These are phyloP conservation scores for Neodontobutis hainanensis DNA, from an alignment of 2,113 vertebrate genomes.

Conservation along the genomic window DNA sequence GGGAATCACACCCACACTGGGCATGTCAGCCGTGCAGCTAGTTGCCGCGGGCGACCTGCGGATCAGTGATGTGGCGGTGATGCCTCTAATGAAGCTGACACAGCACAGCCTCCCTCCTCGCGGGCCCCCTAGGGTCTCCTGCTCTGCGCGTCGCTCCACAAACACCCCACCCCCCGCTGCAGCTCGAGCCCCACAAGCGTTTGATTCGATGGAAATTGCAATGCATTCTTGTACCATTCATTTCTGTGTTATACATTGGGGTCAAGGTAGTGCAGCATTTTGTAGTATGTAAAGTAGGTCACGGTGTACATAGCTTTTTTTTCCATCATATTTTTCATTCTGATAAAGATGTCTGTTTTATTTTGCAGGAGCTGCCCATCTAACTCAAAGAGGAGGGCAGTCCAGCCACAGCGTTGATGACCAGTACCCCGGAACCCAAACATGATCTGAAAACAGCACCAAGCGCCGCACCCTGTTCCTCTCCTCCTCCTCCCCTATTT, in stretches of 20 bases:
- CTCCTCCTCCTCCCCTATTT: slow-evolving; percentile 49
- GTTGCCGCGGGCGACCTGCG: slow-evolving; percentile 71
- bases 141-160: slow-evolving; percentile 44
- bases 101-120: slow-evolving; percentile 71
- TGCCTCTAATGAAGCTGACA: slow-evolving; percentile 83
- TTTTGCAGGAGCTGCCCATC: slow-evolving; percentile 73
- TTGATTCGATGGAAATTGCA: slow-evolving; percentile 43
- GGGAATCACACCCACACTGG: slow-evolving; percentile 61
- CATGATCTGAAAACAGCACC: slow-evolving; percentile 77
- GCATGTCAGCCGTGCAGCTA: slow-evolving; percentile 59
- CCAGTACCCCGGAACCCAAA: slow-evolving; percentile 59
- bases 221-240: slow-evolving; percentile 59
- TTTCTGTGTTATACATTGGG: slow-evolving; percentile 28
- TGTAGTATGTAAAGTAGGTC: slow-evolving; percentile 62
- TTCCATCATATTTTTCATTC: slow-evolving; percentile 10
- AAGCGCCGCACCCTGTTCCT: slow-evolving; percentile 44
- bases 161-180: slow-evolving; percentile 15
- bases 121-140: slow-evolving; percentile 63
- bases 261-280: slow-evolving; percentile 32
- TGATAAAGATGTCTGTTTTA: slow-evolving; percentile 53
- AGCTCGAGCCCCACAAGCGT: slow-evolving; percentile 40
- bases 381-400: slow-evolving; percentile 70
- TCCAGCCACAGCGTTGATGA: slow-evolving; percentile 63
- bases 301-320: slow-evolving; percentile 26
- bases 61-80: slow-evolving; percentile 77